phyloP scores from a whole-genome alignment of 2,797 vertebrate genomes.

The Knipowitschia caucasica region DNA sequence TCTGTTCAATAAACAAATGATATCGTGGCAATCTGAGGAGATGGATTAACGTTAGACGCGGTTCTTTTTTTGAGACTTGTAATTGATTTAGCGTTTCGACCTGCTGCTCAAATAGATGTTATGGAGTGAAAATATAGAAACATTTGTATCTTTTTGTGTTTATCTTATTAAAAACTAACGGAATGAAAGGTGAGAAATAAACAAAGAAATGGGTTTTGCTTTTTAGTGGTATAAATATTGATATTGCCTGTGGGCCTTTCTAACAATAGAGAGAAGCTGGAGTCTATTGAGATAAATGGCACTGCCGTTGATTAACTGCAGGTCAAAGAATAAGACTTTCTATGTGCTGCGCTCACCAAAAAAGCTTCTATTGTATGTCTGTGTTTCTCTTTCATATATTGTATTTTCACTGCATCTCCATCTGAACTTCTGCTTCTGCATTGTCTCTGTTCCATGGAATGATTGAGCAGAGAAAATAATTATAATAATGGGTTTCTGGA shows the following conservation, averaged over 20 bases:
- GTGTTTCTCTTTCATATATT: constrained; percentile 11
- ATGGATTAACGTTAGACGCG: constrained; percentile 19
- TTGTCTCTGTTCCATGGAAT: constrained; percentile 8
- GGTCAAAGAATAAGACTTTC: constrained; percentile 31
- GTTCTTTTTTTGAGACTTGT: constrained; percentile 28
- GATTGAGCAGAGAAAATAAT: constrained; percentile 37
- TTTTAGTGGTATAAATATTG: constrained; percentile 33
- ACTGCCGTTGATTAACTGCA: constrained; percentile 39
- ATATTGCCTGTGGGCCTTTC: constrained; percentile 20
- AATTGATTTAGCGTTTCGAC: constrained; percentile 46
- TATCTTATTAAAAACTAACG: constrained; percentile 52
- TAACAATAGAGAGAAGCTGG: constrained; percentile 29
- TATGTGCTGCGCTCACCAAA: constrained; percentile 2
- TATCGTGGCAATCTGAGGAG: constrained; percentile 17
- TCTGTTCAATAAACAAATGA: constrained; percentile 22
- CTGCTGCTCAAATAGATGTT: constrained; percentile 21
- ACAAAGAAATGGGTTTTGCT: constrained; percentile 31
- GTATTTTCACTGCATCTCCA: constrained; percentile 7
- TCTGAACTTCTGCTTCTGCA: constrained; percentile 1
- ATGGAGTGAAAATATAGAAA: constrained; percentile 29
- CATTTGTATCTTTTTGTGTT: constrained; percentile 46
- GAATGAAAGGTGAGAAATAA: constrained; percentile 48
- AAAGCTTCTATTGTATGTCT: constrained; percentile 18
- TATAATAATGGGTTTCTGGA: constrained; percentile 48
- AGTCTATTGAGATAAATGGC: constrained; percentile 37